These are phyloP conservation scores for Caenorhabditis afra DNA, from an alignment of 2,888 invertebrate species.

Conservation along the genomic window DNA sequence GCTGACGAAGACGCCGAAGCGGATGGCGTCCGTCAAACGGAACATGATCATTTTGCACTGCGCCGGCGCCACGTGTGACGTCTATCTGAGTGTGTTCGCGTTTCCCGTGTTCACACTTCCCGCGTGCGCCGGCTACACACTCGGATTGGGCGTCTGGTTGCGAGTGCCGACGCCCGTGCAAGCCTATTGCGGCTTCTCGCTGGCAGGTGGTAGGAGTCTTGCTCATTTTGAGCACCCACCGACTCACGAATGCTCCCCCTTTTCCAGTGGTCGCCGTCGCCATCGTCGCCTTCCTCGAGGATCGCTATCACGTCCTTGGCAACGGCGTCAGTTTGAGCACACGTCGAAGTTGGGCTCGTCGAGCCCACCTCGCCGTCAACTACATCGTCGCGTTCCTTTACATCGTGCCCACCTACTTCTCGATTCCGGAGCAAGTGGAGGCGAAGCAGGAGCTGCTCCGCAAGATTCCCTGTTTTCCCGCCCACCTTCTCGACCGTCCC, in stretches of 20 bases:
- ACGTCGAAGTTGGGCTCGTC: too few relatives aligned
- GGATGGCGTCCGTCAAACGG: constrained; percentile 1
- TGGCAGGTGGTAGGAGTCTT: not conserved
- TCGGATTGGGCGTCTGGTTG: constrained; percentile 5
- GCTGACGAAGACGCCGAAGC: not conserved
- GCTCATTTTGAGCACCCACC: too few relatives aligned
- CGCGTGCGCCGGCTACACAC: constrained; percentile 19
- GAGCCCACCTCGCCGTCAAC: too few relatives aligned
- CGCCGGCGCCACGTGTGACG: constrained; percentile 12
- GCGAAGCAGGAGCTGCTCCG: too few relatives aligned
- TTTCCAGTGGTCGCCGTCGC: constrained; percentile 18
- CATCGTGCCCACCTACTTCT: too few relatives aligned
- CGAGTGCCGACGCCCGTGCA: constrained; percentile 7
- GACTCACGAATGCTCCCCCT: too few relatives aligned
- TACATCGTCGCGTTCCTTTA: too few relatives aligned
- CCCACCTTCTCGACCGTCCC: too few relatives aligned
- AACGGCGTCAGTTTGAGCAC: not conserved
- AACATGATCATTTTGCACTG: not conserved
- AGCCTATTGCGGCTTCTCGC: constrained; percentile 18
- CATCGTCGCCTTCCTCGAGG: constrained; percentile 22
- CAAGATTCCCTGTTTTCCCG: too few relatives aligned
- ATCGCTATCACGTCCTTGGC: constrained; percentile 7
- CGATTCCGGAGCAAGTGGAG: too few relatives aligned
- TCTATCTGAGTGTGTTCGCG: constrained; percentile 15
- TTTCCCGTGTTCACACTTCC: constrained; percentile 21